A percentile compares a stretch with the other conserved stretches of the same genome.
Conservation (phyloP, 2,113 vertebrate genomes). For the Aegithalos caudatus region DNA sequence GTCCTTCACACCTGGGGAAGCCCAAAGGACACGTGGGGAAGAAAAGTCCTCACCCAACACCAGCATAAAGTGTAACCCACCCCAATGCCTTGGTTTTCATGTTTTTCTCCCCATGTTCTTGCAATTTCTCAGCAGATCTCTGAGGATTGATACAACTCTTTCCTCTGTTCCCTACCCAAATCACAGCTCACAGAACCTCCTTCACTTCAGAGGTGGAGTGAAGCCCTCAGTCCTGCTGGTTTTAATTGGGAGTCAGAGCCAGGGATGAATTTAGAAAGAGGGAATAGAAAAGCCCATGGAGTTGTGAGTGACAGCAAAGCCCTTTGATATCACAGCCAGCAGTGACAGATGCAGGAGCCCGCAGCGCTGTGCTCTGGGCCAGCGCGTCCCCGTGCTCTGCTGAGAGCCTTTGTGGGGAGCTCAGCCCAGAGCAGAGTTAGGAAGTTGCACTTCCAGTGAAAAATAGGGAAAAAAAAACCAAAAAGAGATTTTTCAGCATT, state of each 20-base stretch:
- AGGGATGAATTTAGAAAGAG: neutral
- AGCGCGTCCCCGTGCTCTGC: neutral
- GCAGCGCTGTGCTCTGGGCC: neutral
- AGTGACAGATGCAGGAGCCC: conserved; percentile 32
- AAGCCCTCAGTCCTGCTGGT: neutral
- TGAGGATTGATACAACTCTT: neutral
- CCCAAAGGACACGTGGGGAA: rapidly evolving
- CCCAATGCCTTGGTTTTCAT: neutral
- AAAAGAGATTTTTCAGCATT: neutral
- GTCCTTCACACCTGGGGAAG: neutral
- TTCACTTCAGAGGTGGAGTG: neutral
- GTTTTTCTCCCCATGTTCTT: neutral
- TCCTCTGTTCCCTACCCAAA: neutral
- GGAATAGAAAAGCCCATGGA: neutral
- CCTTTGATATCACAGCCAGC: conserved; percentile 22
- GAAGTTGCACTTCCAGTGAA: neutral
- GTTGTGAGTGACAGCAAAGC: neutral
- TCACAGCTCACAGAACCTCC: neutral
- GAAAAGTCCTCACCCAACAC: neutral
- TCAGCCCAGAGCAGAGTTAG: neutral
- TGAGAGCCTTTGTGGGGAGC: neutral
- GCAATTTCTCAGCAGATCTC: neutral
- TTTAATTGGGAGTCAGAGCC: neutral
- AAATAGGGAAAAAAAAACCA: rapidly evolving
- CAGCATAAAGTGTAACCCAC: rapidly evolving